A percentile compares a stretch with the other conserved stretches of the same genome.
Evolutionary conservation across 2,888 invertebrate genomes (phyloP).

Genomic region (Lumbricus terrestris): DNA sequence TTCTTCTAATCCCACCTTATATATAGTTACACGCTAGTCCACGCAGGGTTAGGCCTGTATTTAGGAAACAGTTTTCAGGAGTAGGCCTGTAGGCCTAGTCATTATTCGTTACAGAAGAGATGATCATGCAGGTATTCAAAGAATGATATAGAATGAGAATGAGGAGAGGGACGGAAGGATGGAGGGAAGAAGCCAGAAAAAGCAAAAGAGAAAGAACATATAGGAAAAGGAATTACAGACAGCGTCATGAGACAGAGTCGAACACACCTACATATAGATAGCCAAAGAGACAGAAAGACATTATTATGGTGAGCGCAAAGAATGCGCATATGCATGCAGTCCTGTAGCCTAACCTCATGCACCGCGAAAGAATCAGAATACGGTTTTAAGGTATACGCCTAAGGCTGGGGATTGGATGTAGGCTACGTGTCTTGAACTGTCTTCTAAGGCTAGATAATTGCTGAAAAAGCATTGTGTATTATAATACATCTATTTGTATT

Average conservation of each 20-base stretch:
- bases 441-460: no score
- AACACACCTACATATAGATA: no score
- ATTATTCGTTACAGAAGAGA: neutral
- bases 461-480: no score
- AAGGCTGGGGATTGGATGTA: no score
- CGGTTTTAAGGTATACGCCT: neutral
- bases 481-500: neutral
- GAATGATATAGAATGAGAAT: no score
- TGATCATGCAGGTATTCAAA: neutral
- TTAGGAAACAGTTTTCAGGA: neutral
- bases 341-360: neutral
- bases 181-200: neutral
- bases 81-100: no score
- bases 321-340: neutral
- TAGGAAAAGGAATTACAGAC: neutral
- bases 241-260: no score
- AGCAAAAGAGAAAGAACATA: neutral
- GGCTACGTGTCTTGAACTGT: no score
- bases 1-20: no score
- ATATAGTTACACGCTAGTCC: no score
- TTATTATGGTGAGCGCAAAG: neutral
- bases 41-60: no score
- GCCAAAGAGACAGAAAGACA: no score
- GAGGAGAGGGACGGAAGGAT: neutral
- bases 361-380: neutral